These are phyloP conservation scores for Lasiommata megera DNA, from an alignment of 2,888 invertebrate species.

Conservation along the genomic window DNA sequence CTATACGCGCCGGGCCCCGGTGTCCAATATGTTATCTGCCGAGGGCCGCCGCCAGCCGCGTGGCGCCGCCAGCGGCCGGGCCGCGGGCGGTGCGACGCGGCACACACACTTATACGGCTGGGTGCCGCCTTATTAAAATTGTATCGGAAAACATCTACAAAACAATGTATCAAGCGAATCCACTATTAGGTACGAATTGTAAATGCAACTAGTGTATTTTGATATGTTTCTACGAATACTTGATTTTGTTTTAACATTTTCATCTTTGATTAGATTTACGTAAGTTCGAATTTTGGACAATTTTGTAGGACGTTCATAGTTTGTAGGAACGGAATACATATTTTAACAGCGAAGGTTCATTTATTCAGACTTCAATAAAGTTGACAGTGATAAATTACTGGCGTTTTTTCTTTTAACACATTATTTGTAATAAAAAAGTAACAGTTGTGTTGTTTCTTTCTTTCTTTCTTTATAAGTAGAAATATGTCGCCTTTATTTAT, in stretches of 20 bases:
- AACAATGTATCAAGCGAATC: constrained; percentile 23
- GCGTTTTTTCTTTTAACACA: constrained; percentile 25
- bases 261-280: constrained; percentile 30
- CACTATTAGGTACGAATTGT: constrained; percentile 32
- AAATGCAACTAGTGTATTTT: constrained; percentile 34
- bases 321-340: constrained; percentile 32
- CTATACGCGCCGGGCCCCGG: constrained; percentile 5
- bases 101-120: not conserved
- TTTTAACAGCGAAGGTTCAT: constrained; percentile 29
- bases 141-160: constrained; percentile 15
- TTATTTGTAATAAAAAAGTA: constrained; percentile 26
- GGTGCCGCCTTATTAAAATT: constrained; percentile 15
- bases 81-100: not conserved
- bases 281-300: constrained; percentile 35
- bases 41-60: not conserved
- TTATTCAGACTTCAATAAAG: constrained; percentile 32
- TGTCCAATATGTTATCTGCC: constrained; percentile 18
- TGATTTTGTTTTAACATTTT: constrained; percentile 32
- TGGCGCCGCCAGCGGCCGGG: not conserved
- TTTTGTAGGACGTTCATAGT: constrained; percentile 36
- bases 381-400: constrained; percentile 30
- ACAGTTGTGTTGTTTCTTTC: constrained; percentile 27
- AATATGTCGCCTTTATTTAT: constrained; percentile 32
- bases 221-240: constrained; percentile 34
- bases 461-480: constrained; percentile 28